Percentiles rank a stretch among this genome's conserved stretches.
These are phyloP conservation scores for Mayetiola destructor DNA, from an alignment of 2,888 invertebrate genomes.

Conservation along the genomic window DNA sequence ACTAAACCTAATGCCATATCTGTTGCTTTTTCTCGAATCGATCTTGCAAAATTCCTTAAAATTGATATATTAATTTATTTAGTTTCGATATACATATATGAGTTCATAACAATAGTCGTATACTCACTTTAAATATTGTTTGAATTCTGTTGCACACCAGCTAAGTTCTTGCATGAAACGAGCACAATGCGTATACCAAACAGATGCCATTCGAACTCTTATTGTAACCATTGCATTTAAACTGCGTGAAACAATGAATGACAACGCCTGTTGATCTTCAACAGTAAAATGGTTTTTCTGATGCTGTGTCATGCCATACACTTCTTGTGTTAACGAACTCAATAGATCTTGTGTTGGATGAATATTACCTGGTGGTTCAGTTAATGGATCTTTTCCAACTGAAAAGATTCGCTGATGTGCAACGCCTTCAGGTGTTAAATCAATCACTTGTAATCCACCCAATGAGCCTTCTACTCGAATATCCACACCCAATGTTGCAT, in stretches of 20 bases:
- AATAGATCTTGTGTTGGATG: slow-evolving; percentile 18
- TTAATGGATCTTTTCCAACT: slow-evolving; percentile 62
- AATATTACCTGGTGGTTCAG: slow-evolving; percentile 32
- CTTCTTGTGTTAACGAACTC: slow-evolving; percentile 25
- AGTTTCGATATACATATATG: background rate
- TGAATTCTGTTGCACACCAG: slow-evolving; percentile 80
- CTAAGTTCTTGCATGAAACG: slow-evolving; percentile 71
- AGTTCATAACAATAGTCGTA: background rate
- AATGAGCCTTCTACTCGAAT: slow-evolving; percentile 69
- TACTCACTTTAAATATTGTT: slow-evolving; percentile 48
- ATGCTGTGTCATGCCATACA: slow-evolving; percentile 32
- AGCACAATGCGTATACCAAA: slow-evolving; percentile 88
- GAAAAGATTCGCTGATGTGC: slow-evolving; percentile 73
- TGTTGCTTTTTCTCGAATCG: slow-evolving; percentile 78
- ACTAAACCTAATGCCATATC: slow-evolving; percentile 87
- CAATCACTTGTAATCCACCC: slow-evolving; percentile 80
- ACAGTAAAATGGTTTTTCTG: slow-evolving; percentile 24
- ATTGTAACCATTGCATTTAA: slow-evolving; percentile 28
- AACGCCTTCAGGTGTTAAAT: slow-evolving; percentile 71
- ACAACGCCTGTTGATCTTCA: slow-evolving; percentile 34
- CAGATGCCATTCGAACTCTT: slow-evolving; percentile 59
- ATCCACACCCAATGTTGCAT: slow-evolving; percentile 58
- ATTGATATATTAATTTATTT: slow-evolving; percentile 4
- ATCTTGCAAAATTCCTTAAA: slow-evolving; percentile 58
- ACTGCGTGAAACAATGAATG: slow-evolving; percentile 31